phyloP scores from a whole-genome alignment of 1,140 invertebrate species.

The Dendrolimus punctatus region DNA sequence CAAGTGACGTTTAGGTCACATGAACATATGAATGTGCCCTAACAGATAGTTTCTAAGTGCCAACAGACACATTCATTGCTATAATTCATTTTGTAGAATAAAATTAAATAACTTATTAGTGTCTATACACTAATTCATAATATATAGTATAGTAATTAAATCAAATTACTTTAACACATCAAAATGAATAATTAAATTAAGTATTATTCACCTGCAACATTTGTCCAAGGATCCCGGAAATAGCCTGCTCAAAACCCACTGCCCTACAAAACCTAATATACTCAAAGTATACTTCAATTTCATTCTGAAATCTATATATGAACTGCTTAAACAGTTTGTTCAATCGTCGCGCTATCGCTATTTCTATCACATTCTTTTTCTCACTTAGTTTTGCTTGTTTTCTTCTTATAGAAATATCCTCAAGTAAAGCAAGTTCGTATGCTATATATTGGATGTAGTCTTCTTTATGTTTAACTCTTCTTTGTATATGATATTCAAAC shows the following conservation, averaged over 20 bases:
- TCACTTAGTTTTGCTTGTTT: conserved; percentile 72
- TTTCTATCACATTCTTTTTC: conserved; percentile 79
- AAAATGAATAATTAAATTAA: neutral
- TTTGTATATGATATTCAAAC: conserved; percentile 82
- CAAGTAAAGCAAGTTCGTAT: conserved; percentile 79
- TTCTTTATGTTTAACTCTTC: conserved; percentile 77
- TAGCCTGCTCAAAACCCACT: conserved; percentile 68
- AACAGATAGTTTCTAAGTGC: too few species aligned
- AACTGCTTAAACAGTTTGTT: conserved; percentile 77
- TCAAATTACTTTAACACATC: too few species aligned
- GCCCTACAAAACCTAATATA: conserved; percentile 82
- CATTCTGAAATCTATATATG: conserved; percentile 76
- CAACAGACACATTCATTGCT: too few species aligned
- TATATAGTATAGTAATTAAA: too few species aligned
- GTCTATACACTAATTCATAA: too few species aligned
- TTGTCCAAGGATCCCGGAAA: conserved; percentile 57
- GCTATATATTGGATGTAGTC: conserved; percentile 82
- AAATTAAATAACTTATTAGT: too few species aligned
- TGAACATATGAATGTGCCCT: too few species aligned
- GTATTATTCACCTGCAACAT: conserved; percentile 52
- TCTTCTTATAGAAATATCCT: conserved; percentile 74
- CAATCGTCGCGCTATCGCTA: conserved; percentile 76
- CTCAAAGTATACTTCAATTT: conserved; percentile 80
- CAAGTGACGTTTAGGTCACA: too few species aligned
- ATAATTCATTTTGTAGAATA: too few species aligned